Evolutionary conservation across 2,888 invertebrate species (phyloP), one percentile per base, ranked within the genome.

Genomic region (Thymelicus acteon): DNA sequence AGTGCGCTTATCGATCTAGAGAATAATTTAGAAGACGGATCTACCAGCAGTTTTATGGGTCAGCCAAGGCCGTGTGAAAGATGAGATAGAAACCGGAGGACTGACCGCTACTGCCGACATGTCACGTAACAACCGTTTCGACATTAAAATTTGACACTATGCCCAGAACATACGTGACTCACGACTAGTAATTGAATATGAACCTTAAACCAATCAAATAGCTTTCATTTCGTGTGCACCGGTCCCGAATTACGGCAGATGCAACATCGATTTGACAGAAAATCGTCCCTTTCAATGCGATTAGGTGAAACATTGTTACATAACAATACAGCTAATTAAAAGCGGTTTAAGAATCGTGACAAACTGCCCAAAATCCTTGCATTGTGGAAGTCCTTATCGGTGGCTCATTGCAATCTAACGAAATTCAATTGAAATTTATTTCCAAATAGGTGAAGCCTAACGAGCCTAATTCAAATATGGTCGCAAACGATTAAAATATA

Each of bases 61-160:
- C 75, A 81, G 73, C 76, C 83, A 91, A 90, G 89, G 88, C 83
- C 84, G 79, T 75, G 74, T 78, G 90, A 83, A 90, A 92, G 83
- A 83, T 85, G 88, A 92, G 82, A 85, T 78, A 76, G 85, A 82
- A 86, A 90, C 82, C 74, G 75, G 84, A 88, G 82, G 80, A 78
- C 79, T 79, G 80, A 73, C 79, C 75, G 81, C 78, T 80, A 81
- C 82, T 75, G 64, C 76, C 82, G 80, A 82, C 79, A 84, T 82
- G 85, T 85, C 85, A 88, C 83, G 85, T 86, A 88, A 86, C 86
- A 82, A 87, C 85, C 85, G 83, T 89, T 87, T 81, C 81, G 78
- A 85, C 87, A 90, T 86, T 85, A 90, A 90, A 91, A 93, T 92
- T 91, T 87, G 91, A 92, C 85, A 86, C 91, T 90, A 80, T 74